A percentile compares a stretch with the other conserved stretches of the same genome.
These are phyloP conservation scores for Drosophila repletoides DNA, from an alignment of 1,140 invertebrate species.

Conservation along the genomic window DNA sequence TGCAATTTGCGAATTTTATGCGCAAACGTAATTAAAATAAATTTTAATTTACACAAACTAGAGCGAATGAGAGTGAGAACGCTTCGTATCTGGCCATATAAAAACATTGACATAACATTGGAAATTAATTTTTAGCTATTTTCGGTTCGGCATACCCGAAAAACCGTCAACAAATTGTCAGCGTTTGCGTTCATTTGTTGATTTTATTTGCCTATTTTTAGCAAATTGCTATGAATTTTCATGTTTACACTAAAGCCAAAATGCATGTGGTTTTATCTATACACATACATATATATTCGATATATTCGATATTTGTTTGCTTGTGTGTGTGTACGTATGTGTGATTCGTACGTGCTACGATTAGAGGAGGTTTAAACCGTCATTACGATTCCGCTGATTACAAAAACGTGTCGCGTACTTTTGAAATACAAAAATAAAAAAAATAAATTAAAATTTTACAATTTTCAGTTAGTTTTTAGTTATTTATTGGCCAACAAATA, in stretches of 20 bases:
- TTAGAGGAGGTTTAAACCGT: conserved; percentile 53
- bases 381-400: conserved; percentile 17
- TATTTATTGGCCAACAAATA: too few relatives aligned
- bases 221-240: conserved; percentile 27
- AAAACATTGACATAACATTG: conserved; percentile 52
- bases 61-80: neutral
- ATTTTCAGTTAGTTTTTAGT: conserved; percentile 8
- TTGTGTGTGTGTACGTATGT: conserved; percentile 5
- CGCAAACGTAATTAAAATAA: conserved; percentile 59
- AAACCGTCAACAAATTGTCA: conserved; percentile 74
- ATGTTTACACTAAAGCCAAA: conserved; percentile 58
- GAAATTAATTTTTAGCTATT: conserved; percentile 67
- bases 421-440: too few relatives aligned
- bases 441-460: neutral
- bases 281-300: conserved; percentile 10
- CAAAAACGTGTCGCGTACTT: conserved; percentile 3
- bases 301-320: neutral
- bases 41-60: conserved; percentile 41
- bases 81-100: neutral
- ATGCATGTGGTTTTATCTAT: conserved; percentile 38
- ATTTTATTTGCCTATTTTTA: conserved; percentile 57
- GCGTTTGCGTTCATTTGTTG: conserved; percentile 60
- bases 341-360: conserved; percentile 19
- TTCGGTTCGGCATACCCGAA: conserved; percentile 35
- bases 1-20: conserved; percentile 53